These are phyloP conservation scores for Octodon degus DNA, from an alignment of 2,113 vertebrate species.

Conservation along the genomic window DNA sequence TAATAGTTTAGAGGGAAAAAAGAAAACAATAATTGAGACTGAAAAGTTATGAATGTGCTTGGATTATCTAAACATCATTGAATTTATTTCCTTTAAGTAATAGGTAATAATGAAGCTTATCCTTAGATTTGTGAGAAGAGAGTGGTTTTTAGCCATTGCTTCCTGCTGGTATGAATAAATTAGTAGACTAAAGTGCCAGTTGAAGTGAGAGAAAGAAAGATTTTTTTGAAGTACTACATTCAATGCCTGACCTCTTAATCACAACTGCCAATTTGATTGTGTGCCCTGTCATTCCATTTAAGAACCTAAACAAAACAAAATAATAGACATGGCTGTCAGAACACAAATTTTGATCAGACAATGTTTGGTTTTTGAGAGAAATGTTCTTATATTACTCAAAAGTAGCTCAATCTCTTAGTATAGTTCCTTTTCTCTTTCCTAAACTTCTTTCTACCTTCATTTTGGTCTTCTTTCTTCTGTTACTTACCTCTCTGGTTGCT, in stretches of 20 bases:
- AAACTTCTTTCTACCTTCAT: slow-evolving; percentile 35
- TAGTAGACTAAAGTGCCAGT: slow-evolving; percentile 58
- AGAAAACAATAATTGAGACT: slow-evolving; percentile 81
- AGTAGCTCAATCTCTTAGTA: slow-evolving; percentile 35
- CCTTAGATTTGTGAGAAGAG: slow-evolving; percentile 72
- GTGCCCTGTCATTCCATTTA: slow-evolving; percentile 83
- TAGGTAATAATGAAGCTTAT: slow-evolving; percentile 74
- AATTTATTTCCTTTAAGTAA: slow-evolving; percentile 80
- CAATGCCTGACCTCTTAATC: slow-evolving; percentile 88
- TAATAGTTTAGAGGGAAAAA: slow-evolving; percentile 84
- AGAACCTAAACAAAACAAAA: slow-evolving; percentile 84
- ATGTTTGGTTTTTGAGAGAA: slow-evolving; percentile 83
- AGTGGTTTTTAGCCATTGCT: slow-evolving; percentile 64
- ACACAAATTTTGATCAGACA: slow-evolving; percentile 84
- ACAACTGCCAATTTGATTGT: slow-evolving; percentile 82
- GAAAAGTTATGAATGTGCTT: slow-evolving; percentile 81
- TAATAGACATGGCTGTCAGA: slow-evolving; percentile 74
- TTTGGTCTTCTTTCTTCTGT: slow-evolving; percentile 35
- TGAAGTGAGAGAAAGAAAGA: slow-evolving; percentile 73
- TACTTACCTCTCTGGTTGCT: slow-evolving; percentile 1
- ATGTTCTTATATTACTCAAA: slow-evolving; percentile 78
- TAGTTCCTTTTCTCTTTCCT: slow-evolving; percentile 19
- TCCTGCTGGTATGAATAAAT: slow-evolving; percentile 79
- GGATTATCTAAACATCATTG: slow-evolving; percentile 78
- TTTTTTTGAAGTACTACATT: slow-evolving; percentile 75